Base-by-base conservation (phyloP, 2,888 invertebrate genomes). In the Drosophila atripex region DNA sequence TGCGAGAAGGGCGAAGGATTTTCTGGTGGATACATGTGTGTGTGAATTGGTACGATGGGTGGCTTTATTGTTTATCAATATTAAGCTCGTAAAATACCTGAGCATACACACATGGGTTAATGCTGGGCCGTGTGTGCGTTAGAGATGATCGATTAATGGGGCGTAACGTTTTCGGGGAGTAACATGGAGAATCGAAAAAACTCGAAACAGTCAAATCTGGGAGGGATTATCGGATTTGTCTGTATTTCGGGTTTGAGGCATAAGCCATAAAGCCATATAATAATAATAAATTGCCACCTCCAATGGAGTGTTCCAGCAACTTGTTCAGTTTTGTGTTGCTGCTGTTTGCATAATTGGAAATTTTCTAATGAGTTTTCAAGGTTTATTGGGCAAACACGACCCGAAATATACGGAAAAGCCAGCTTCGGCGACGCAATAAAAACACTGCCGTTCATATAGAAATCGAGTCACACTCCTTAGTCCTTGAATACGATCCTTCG, bases 1-100 rank as follows among this genome's bases (percentile, higher is more conserved):
- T 11, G 21, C 7, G 21, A 28, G 28, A n/a, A 9, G 5, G 21
- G 4, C 6, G 16, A 12, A 30, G 45, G 45, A 52, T 9, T 18
- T 35, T 16, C 39, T 35, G 28, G 41, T 18, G 56, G 38, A 55
- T 54, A 32, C 14, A 12, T 7, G 30, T 51, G 52, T 38, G 38
- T 61, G 28, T 51, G 50, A 51, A 39, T 56, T 56, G 54, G 32
- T 35, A 49, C 47, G 35, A 47, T 51, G 50, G 58, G 59, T 74
- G 76, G 73, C 85, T 83, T 83, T 83, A 83, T 83, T 83, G 85
- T 83, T 83, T 83, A 82, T 83, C 82, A 73, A 83, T 79, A 82
- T 73, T 76, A 75, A 73, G 69, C 78, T 80, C 85, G 71, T 85
- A 82, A 80, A 82, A 85, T 72, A 83, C 82, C 61, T 71, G 75